Evolutionary conservation across 2,797 vertebrate species (phyloP).

Genomic region (Hyperoplus lanceolatus): DNA sequence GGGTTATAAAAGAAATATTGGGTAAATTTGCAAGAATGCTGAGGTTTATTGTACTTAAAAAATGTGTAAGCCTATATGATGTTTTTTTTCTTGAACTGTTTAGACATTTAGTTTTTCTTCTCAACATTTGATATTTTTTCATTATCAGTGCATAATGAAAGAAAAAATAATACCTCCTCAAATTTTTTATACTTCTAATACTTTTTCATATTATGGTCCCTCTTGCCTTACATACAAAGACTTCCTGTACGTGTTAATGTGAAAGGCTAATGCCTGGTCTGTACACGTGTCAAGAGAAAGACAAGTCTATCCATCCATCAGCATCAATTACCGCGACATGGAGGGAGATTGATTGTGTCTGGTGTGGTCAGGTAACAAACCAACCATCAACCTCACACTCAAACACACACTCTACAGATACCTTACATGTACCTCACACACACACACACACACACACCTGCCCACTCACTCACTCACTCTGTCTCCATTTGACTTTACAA

Average conservation of each 20-base stretch:
- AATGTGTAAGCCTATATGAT: too few species aligned
- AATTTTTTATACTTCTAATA: too few species aligned
- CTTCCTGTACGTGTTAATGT: slow-evolving; percentile 11
- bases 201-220: too few species aligned
- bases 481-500: slow-evolving; percentile 37
- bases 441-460: slow-evolving; percentile 48
- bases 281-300: slow-evolving; percentile 45
- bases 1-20: not conserved
- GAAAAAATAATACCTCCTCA: too few species aligned
- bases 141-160: too few species aligned
- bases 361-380: slow-evolving; percentile 78
- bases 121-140: too few species aligned
- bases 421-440: slow-evolving; percentile 62
- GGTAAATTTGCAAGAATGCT: not conserved
- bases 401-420: slow-evolving; percentile 55
- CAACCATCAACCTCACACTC: slow-evolving; percentile 49
- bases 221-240: slow-evolving; percentile 13
- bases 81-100: too few species aligned
- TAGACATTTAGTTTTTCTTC: too few species aligned
- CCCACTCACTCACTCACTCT: slow-evolving; percentile 30
- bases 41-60: slow-evolving; percentile 23
- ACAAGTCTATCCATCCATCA: slow-evolving; percentile 65
- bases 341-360: slow-evolving; percentile 77
- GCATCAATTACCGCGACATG: slow-evolving; percentile 66
- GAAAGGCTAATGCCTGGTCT: slow-evolving; percentile 19